phyloP scores from a whole-genome alignment of 2,888 invertebrate species.

The Gandaritis pyraliata region DNA sequence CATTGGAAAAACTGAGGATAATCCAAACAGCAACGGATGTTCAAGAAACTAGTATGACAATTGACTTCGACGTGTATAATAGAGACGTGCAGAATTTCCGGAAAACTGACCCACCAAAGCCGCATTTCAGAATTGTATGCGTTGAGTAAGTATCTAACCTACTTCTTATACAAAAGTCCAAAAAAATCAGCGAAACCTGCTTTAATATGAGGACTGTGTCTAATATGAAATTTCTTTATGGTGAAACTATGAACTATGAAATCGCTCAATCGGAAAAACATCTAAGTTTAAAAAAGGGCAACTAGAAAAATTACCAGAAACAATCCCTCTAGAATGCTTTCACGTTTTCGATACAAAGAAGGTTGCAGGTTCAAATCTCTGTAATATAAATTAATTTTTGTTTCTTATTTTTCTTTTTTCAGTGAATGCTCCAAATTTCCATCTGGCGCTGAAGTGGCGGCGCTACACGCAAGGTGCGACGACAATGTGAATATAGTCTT shows the following conservation, averaged over 20 bases:
- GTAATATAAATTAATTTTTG: too few species aligned
- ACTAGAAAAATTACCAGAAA: too few species aligned
- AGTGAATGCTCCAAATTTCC: conserved; percentile 65
- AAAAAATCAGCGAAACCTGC: too few species aligned
- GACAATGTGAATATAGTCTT: conserved; percentile 69
- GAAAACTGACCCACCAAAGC: conserved; percentile 67
- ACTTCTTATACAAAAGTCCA: too few species aligned
- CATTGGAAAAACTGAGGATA: conserved; percentile 53
- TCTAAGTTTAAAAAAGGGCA: too few species aligned
- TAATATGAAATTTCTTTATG: too few species aligned
- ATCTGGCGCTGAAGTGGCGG: conserved; percentile 55
- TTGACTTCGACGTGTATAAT: conserved; percentile 77
- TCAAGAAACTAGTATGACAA: conserved; percentile 49
- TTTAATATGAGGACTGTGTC: too few species aligned
- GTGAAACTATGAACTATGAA: too few species aligned
- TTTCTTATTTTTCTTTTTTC: conserved; percentile 45
- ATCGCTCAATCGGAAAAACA: too few species aligned
- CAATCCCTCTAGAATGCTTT: too few species aligned
- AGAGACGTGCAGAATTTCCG: conserved; percentile 71
- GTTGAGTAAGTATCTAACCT: conserved; percentile 64
- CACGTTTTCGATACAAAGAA: too few species aligned
- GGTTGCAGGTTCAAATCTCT: too few species aligned
- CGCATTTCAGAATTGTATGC: conserved; percentile 74
- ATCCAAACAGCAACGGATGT: conserved; percentile 54
- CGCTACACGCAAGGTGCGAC: conserved; percentile 57